These are phyloP conservation scores for Eptatretus atami DNA, from an alignment of 2,797 vertebrate species.

Conservation along the genomic window DNA sequence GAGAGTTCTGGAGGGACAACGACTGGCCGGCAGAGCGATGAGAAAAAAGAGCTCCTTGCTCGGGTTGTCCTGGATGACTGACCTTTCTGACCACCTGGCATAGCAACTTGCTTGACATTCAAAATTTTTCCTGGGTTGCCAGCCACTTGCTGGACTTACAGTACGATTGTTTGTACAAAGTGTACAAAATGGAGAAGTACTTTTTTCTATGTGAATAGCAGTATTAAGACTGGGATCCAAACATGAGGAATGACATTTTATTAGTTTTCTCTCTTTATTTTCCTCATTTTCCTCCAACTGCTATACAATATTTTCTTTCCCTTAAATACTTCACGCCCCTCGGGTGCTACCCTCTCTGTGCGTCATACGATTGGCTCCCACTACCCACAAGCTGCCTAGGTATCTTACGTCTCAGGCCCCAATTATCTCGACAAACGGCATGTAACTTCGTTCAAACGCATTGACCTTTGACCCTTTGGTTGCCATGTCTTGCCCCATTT, in stretches of 20 bases:
- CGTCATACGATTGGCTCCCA: no score
- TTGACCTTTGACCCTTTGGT: no score
- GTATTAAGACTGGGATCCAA: constrained; percentile 37
- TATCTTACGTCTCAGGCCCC: no score
- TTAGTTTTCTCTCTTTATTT: constrained; percentile 17
- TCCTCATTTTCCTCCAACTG: constrained; percentile 16
- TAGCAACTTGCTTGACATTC: constrained; percentile 18
- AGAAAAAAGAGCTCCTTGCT: constrained; percentile 70
- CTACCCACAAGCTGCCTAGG: no score
- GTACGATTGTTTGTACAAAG: constrained; percentile 50
- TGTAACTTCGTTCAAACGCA: no score
- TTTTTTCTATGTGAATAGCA: constrained; percentile 93
- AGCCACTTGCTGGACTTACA: no score
- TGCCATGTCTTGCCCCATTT: no score
- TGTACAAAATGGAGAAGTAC: constrained; percentile 96
- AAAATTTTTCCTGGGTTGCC: constrained; percentile 8
- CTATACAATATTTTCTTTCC: neutral
- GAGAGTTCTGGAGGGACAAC: constrained; percentile 62
- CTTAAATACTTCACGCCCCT: no score
- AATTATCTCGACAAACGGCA: no score
- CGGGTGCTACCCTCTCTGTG: no score
- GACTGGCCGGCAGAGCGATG: constrained; percentile 84
- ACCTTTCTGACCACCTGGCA: constrained; percentile 59
- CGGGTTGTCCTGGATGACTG: constrained; percentile 41
- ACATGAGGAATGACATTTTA: constrained; percentile 5